Percentiles rank a stretch among this genome's conserved stretches.
Conservation (phyloP, 2,888 invertebrate species). For the Physocephala rufipes region DNA sequence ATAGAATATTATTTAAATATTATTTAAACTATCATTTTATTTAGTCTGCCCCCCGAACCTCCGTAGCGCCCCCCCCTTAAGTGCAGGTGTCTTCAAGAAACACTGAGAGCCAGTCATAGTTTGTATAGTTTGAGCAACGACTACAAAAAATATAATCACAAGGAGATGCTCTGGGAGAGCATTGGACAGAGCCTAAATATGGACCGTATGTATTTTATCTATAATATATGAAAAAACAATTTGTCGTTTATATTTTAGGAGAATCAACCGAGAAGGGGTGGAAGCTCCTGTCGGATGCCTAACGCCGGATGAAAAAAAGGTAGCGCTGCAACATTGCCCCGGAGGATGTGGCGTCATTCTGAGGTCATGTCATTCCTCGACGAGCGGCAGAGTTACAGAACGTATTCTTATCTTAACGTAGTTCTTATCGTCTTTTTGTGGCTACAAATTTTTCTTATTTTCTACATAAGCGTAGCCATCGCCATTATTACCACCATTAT, state of each 20-base stretch:
- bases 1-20: too few relatives aligned
- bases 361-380: background rate
- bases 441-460: background rate
- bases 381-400: background rate
- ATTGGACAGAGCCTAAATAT: too few relatives aligned
- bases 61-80: too few relatives aligned
- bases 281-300: conserved; percentile 2
- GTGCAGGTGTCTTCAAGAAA: too few relatives aligned
- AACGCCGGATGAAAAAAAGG: background rate
- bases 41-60: too few relatives aligned
- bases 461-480: background rate
- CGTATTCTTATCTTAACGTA: too few relatives aligned
- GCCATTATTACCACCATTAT: background rate
- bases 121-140: background rate
- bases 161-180: too few relatives aligned
- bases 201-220: too few relatives aligned
- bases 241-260: conserved; percentile 10
- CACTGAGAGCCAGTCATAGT: too few relatives aligned
- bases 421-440: background rate
- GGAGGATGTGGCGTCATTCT: conserved; percentile 5
- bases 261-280: background rate
- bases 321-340: background rate
- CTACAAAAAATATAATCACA: too few relatives aligned
- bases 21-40: too few relatives aligned
- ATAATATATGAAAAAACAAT: too few relatives aligned